These are phyloP conservation scores for Ennomos fuscantarius DNA, from an alignment of 2,888 invertebrate genomes.

Conservation along the genomic window DNA sequence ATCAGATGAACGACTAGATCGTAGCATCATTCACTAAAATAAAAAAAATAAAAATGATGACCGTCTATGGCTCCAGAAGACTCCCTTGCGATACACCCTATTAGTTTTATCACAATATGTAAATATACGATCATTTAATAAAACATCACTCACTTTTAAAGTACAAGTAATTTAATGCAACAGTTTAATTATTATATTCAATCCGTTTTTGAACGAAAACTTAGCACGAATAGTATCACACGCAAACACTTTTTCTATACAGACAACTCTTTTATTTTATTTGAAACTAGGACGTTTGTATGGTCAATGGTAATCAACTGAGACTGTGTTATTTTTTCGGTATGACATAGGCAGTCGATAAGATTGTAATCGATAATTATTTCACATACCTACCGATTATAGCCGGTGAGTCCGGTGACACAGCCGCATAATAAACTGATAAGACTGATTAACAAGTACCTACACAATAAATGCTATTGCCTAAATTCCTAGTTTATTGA, in stretches of 20 bases:
- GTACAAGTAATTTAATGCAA: no score
- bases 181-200: no score
- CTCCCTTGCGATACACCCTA: neutral
- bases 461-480: no score
- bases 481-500: no score
- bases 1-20: no score
- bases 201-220: neutral
- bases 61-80: neutral
- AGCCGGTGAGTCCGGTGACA: conserved; percentile 17
- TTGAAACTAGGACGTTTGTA: conserved; percentile 18
- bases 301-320: conserved; percentile 30
- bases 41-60: no score
- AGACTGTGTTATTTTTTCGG: conserved; percentile 46
- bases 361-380: conserved; percentile 53
- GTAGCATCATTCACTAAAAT: no score
- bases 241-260: neutral
- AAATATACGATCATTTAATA: neutral
- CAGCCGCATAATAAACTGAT: conserved; percentile 18
- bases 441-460: conserved; percentile 6
- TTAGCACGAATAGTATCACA: neutral
- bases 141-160: neutral
- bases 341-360: conserved; percentile 47
- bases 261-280: conserved; percentile 1
- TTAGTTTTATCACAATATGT: neutral
- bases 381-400: conserved; percentile 43